Evolutionary conservation across 2,888 invertebrate species (phyloP).

Genomic region (Hydriomena furcata): DNA sequence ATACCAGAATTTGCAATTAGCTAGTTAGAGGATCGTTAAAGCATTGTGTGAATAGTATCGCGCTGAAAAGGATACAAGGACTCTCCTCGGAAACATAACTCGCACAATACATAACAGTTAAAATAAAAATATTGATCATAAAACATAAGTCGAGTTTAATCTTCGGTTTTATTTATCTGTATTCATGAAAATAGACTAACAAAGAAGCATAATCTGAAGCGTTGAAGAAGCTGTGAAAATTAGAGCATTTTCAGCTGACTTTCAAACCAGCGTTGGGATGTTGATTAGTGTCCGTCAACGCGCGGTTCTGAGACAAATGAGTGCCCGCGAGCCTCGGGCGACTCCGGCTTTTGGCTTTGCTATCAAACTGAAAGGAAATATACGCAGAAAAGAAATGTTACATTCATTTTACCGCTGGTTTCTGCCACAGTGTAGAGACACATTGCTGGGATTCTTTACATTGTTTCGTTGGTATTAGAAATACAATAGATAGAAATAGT

Average conservation of each 20-base stretch:
- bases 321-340: slow-evolving; percentile 27
- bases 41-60: slow-evolving; percentile 2
- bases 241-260: not conserved
- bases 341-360: slow-evolving; percentile 40
- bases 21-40: slow-evolving; percentile 6
- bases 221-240: not conserved
- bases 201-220: too few species aligned
- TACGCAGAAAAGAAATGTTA: slow-evolving; percentile 57
- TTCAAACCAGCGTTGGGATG: slow-evolving; percentile 31
- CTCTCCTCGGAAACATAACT: not conserved
- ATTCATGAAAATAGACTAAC: too few species aligned
- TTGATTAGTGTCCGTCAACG: slow-evolving; percentile 54
- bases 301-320: slow-evolving; percentile 50
- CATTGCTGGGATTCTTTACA: slow-evolving; percentile 1
- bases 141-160: not conserved
- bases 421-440: not conserved
- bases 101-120: not conserved
- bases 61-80: not conserved
- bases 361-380: too few species aligned
- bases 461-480: slow-evolving; percentile 3
- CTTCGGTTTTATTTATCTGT: not conserved
- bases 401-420: slow-evolving; percentile 40
- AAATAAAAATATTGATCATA: not conserved
- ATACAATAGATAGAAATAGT: slow-evolving; percentile 7
- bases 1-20: slow-evolving; percentile 11